phyloP scores from a whole-genome alignment of 2,797 vertebrate species.

The Sardinella longiceps region DNA sequence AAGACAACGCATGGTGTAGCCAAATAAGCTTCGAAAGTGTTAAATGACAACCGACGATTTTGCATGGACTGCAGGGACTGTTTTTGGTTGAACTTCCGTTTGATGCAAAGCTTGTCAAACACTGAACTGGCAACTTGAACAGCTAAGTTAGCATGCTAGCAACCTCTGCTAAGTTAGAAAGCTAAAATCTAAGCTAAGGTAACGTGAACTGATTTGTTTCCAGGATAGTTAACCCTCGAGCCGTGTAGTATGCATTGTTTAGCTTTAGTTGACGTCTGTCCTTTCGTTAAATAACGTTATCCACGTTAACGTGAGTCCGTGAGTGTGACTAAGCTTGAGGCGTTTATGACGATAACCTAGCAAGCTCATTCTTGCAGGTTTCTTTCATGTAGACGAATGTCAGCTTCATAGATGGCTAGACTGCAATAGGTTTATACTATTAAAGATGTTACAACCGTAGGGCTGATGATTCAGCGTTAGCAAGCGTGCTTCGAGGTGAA shows the following conservation, averaged over 20 bases:
- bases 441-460: not conserved
- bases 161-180: slow-evolving; percentile 52
- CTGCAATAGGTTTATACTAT: not conserved
- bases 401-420: not conserved
- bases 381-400: not conserved
- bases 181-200: slow-evolving; percentile 33
- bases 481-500: slow-evolving; percentile 45
- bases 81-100: not conserved
- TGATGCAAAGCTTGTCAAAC: slow-evolving; percentile 16
- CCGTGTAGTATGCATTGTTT: not conserved
- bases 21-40: not conserved
- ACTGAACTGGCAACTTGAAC: slow-evolving; percentile 26
- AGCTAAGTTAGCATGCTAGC: slow-evolving; percentile 46
- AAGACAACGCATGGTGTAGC: not conserved
- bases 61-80: not conserved
- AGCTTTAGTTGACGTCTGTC: not conserved
- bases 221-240: not conserved
- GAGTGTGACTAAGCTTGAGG: not conserved
- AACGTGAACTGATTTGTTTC: slow-evolving; percentile 31
- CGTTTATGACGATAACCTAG: not conserved
- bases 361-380: slow-evolving; percentile 14
- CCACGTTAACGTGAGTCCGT: not conserved
- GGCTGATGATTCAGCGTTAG: slow-evolving; percentile 25
- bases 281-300: not conserved
- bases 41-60: not conserved